Percentiles rank a stretch among this genome's conserved stretches.
Conservation (phyloP, 2,888 invertebrate genomes). For the Rhagophthalmus giganteus region DNA sequence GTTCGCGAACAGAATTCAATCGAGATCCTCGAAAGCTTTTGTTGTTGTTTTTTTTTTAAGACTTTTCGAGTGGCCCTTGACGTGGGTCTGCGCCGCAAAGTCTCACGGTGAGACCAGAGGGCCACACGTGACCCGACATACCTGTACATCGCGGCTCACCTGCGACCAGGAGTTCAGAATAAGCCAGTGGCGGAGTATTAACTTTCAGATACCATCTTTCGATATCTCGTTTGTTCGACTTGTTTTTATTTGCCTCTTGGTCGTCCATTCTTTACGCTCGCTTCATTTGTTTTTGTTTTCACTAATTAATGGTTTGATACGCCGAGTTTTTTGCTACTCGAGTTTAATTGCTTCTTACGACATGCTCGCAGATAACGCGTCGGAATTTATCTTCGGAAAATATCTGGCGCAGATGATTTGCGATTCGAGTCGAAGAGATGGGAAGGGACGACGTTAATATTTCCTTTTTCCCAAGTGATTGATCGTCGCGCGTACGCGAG, state of each 20-base stretch:
- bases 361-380: constrained; percentile 21
- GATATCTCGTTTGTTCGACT: constrained; percentile 32
- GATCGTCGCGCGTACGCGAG: constrained; percentile 22
- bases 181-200: constrained; percentile 33
- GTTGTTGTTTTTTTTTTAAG: too few species aligned
- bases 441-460: too few species aligned
- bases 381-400: constrained; percentile 18
- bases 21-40: too few species aligned
- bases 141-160: constrained; percentile 25
- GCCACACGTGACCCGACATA: constrained; percentile 31
- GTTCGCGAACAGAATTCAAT: background rate
- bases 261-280: constrained; percentile 27
- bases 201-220: constrained; percentile 31
- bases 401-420: too few species aligned
- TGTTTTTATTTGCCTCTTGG: constrained; percentile 30
- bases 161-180: constrained; percentile 29
- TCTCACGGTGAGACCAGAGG: constrained; percentile 27
- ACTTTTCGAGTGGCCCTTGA: constrained; percentile 20
- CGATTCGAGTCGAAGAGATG: too few species aligned
- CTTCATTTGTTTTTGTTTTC: constrained; percentile 27
- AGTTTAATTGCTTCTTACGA: constrained; percentile 30
- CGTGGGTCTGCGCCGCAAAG: constrained; percentile 29
- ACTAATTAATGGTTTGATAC: constrained; percentile 32
- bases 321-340: constrained; percentile 23
- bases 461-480: constrained; percentile 17